A percentile compares a stretch with the other conserved stretches of the same genome.
These are phyloP conservation scores for Macrosiphum euphorbiae DNA, from an alignment of 2,888 invertebrate genomes.

Conservation along the genomic window DNA sequence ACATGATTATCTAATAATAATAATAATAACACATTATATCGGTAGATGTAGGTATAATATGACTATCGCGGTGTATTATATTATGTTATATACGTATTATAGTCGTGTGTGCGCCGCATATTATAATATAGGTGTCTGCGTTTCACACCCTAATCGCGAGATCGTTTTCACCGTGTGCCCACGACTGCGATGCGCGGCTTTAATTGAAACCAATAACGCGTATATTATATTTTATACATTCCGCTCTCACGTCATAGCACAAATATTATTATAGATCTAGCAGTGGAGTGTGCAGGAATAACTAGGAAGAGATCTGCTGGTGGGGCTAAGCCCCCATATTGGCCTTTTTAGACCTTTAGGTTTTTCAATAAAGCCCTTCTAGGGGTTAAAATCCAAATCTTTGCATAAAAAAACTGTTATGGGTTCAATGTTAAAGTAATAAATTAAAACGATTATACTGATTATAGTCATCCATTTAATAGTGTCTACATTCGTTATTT, in stretches of 20 bases:
- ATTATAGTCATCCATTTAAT: too few relatives aligned
- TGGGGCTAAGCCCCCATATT: too few relatives aligned
- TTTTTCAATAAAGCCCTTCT: too few relatives aligned
- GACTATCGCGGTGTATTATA: background rate
- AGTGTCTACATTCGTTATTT: too few relatives aligned
- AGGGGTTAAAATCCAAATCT: too few relatives aligned
- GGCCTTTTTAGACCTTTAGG: too few relatives aligned
- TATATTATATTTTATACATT: background rate
- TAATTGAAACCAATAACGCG: constrained; percentile 34
- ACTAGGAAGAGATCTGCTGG: too few relatives aligned
- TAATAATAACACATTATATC: background rate
- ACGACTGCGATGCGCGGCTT: background rate
- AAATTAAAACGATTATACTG: too few relatives aligned
- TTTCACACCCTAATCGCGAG: constrained; percentile 52
- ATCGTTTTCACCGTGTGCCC: constrained; percentile 26
- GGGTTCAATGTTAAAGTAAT: too few relatives aligned
- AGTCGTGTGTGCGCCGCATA: background rate
- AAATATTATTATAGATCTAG: background rate
- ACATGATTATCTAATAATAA: background rate
- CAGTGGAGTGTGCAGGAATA: background rate
- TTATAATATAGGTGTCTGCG: background rate
- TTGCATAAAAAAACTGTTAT: too few relatives aligned
- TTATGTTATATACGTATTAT: background rate
- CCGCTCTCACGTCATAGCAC: background rate
- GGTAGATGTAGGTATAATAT: background rate